Base-by-base conservation (phyloP, 2,797 vertebrate species). In the Ptychobarbus kaznakovi region DNA sequence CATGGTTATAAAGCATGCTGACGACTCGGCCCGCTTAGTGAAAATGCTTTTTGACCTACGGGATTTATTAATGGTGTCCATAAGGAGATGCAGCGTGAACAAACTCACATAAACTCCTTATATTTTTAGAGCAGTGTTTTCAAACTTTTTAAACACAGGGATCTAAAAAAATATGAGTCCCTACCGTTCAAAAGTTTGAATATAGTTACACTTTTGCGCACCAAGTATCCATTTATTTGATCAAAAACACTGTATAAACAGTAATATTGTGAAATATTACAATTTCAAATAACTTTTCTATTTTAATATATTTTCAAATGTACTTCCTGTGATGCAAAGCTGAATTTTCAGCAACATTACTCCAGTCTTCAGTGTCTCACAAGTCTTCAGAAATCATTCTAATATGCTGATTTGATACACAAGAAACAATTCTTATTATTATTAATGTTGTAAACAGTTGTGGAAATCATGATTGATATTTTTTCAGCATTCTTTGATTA, bases 41-140 rank as follows among this genome's bases (percentile, higher is more conserved):
- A 76, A 56, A 76, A n/a, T 77, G 28, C 51, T 58, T 16, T 75
- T 58, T 75, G 73, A 53, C 1, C 9, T 35, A 20, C 16, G 16
- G n/a, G 42, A 73, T 73, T n/a, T 49, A 72, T 25, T 46, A 25
- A 72, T n/a, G 22, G n/a, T 46, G 69, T 42, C 68, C 68, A 42
- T 40, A 42, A 22, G 38, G 20, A 70, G 20, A 70, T 61, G 56
- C 56, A 4, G 56, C 56, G 1, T 61, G 10, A 61, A 10, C 25
- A 1, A 61, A 61, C 10, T 25, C 56, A 25, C 15, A 51, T 51
- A 51, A 51, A 51, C 49, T 51, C 46, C 46, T 49, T 49, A 49
- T 49, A 15, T 15, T 49, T 49, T 49, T 49, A 49, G 12, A 15
- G 46, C 6, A 20, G 49, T 53, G 18, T 22, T 56, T 56, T 22